Conservation (phyloP, 2,888 invertebrate species). For the Epicampocera succincta region DNA sequence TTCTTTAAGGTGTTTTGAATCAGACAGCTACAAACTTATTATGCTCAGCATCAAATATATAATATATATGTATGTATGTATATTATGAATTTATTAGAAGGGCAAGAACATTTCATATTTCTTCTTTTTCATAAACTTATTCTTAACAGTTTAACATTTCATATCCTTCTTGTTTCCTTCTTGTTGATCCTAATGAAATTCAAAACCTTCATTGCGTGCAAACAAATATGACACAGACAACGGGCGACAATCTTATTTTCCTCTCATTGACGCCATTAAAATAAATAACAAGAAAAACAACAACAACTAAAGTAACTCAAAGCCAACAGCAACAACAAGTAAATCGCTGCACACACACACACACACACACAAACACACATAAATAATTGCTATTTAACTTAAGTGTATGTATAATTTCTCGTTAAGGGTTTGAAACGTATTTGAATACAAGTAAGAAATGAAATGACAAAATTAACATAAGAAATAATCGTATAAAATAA, state of each 20-base stretch:
- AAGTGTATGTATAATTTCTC: background rate
- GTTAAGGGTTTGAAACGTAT: background rate
- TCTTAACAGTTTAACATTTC: background rate
- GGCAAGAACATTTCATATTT: background rate
- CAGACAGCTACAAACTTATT: too few relatives aligned
- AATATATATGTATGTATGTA: too few relatives aligned
- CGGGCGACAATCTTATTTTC: background rate
- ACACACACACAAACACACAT: too few relatives aligned
- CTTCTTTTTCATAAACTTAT: background rate
- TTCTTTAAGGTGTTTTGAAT: too few relatives aligned
- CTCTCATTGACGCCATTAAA: constrained; percentile 10
- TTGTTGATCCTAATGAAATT: background rate
- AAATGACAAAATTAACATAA: constrained; percentile 1
- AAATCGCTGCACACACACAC: too few relatives aligned
- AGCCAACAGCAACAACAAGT: background rate
- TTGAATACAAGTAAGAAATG: background rate
- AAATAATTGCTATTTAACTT: background rate
- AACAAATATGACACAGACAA: constrained; percentile 4
- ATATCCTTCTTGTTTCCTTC: background rate
- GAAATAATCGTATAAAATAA: background rate
- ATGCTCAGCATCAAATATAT: too few relatives aligned
- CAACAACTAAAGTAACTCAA: background rate
- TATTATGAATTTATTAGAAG: too few relatives aligned
- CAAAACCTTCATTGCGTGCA: constrained; percentile 4
- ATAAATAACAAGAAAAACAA: background rate